Evolutionary conservation across 2,888 invertebrate species (phyloP), one percentile per base, ranked within the genome.

Genomic region (Scaptomyza tumidula): DNA sequence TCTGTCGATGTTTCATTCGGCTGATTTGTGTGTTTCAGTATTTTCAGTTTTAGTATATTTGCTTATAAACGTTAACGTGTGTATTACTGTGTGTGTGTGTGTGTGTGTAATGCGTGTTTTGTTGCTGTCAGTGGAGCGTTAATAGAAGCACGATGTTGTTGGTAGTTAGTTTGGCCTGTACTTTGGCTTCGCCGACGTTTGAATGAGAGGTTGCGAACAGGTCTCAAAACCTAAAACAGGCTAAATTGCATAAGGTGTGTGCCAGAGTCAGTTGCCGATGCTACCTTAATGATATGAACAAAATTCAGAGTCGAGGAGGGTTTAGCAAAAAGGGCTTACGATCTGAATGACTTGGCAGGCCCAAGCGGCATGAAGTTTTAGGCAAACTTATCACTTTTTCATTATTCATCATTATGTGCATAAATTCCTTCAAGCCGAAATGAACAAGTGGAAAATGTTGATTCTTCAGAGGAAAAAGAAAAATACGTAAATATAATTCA

Each of bases 1-100:
- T 74, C 68, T 80, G 83, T 83, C 83, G 88, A 83, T 88, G 88
- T 83, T 83, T 88, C 88, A 83, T 83, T 86, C 83, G 80, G 86
- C 64, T 83, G 88, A 83, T 88, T 86, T 88, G 86, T 81, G 64
- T 64, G 67, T 19, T 19, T 19, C 19, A 19, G 19, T 19, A n/a
- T n/a, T 85, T 62, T 77, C 70, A 59, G 72, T 43, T 64, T 64
- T 59, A 54, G 19, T n/a, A 49, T 48, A 35, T 14, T 16, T 10
- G 19, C 19, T 41, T 33, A 53, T 31, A 55, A 4, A 41, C 16
- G 10, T 41, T 35, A 33, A 48, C 29, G 48, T 16, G 14, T 49
- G 48, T 49, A 19, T 19, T n/a, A n/a, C n/a, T n/a, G 16, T 24
- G n/a, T 9, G 19, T 13, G 33, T 49, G 31, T 24, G 11, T 9